These are phyloP conservation scores for Aphidius ervi DNA, from an alignment of 1,140 invertebrate genomes.

Conservation along the genomic window DNA sequence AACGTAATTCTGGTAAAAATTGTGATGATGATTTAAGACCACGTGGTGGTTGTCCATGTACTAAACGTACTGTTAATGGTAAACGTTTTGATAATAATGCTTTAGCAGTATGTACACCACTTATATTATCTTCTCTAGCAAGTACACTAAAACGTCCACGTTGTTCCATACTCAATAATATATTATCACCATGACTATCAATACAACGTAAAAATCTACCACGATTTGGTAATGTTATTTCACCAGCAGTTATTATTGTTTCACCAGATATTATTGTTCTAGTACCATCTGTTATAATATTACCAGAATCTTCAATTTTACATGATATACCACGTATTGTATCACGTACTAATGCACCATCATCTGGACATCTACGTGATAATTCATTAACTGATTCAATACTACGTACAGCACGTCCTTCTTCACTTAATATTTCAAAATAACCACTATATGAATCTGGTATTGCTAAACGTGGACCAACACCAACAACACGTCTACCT, in stretches of 20 bases:
- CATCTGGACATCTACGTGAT: constrained; percentile 69
- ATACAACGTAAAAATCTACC: constrained; percentile 80
- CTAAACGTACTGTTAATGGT: constrained; percentile 84
- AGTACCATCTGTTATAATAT: constrained; percentile 67
- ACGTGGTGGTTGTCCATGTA: constrained; percentile 78
- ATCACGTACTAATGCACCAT: constrained; percentile 79
- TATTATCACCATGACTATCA: constrained; percentile 77
- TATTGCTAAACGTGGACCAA: constrained; percentile 80
- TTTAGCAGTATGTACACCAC: constrained; percentile 83
- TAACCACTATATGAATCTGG: constrained; percentile 87
- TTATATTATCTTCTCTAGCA: constrained; percentile 87
- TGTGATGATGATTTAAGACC: constrained; percentile 74
- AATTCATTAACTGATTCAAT: constrained; percentile 85
- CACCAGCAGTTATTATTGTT: constrained; percentile 71
- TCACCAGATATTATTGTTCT: constrained; percentile 65
- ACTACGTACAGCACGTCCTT: constrained; percentile 81
- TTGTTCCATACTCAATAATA: constrained; percentile 79
- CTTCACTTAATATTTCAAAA: constrained; percentile 91
- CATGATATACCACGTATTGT: constrained; percentile 76
- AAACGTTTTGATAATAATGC: constrained; percentile 82
- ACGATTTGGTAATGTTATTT: constrained; percentile 61
- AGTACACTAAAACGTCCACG: constrained; percentile 86
- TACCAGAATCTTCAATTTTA: constrained; percentile 57
- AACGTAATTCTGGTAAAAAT: constrained; percentile 77
- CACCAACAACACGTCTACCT: constrained; percentile 67